Conservation (phyloP, 2,113 vertebrate species). For the Natator depressus region DNA sequence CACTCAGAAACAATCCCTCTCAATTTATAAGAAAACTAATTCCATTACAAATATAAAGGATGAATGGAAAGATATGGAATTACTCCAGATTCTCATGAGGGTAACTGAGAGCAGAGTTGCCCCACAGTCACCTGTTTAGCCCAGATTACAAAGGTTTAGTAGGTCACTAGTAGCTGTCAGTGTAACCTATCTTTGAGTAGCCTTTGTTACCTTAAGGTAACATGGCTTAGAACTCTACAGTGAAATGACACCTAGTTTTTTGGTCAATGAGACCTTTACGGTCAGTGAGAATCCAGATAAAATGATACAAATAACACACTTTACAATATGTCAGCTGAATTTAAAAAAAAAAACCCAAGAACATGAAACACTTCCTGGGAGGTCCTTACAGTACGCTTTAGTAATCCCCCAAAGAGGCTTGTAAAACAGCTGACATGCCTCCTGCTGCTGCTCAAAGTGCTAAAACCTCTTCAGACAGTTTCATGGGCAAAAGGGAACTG, state of each 20-base stretch:
- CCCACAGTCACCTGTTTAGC: neutral
- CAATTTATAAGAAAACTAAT: slow-evolving; percentile 47
- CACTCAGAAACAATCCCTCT: neutral
- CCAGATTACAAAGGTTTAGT: neutral
- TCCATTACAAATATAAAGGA: slow-evolving; percentile 1
- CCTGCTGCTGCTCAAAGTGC: neutral
- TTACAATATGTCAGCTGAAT: neutral
- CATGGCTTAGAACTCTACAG: neutral
- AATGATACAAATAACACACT: neutral
- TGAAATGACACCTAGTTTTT: neutral
- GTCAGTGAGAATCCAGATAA: neutral
- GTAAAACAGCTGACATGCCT: slow-evolving; percentile 28
- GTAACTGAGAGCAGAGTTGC: neutral
- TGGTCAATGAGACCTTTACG: neutral
- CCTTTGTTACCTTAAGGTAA: neutral
- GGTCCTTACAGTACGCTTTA: slow-evolving; percentile 9
- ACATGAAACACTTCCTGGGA: neutral
- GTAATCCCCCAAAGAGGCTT: slow-evolving; percentile 12
- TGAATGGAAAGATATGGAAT: slow-evolving; percentile 37
- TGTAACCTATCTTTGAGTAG: neutral
- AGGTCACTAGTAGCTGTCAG: neutral
- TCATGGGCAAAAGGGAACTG: slow-evolving; percentile 55
- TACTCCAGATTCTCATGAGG: slow-evolving; percentile 43
- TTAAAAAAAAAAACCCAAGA: neutral
- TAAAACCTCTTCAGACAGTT: slow-evolving; percentile 60